Conservation (phyloP, 2,797 vertebrate species). For the Oceanodroma leucorhoa region DNA sequence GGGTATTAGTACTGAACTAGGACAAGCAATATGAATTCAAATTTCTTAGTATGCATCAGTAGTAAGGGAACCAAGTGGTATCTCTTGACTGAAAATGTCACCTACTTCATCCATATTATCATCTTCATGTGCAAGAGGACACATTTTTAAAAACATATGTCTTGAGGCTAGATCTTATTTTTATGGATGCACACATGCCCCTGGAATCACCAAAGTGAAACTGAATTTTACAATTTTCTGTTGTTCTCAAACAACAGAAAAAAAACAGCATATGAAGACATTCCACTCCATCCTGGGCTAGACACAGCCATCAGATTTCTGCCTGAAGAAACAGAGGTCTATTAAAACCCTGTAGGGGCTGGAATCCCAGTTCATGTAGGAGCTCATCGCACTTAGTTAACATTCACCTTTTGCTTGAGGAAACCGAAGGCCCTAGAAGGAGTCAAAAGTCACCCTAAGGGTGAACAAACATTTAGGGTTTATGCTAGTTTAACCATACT, state of each 20-base stretch:
- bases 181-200: neutral
- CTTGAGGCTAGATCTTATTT: neutral
- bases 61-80: neutral
- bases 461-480: neutral
- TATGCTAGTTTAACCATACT: neutral
- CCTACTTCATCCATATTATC: neutral
- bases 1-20: neutral
- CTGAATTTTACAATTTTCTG: neutral
- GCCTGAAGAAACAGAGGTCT: neutral
- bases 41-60: neutral
- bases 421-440: neutral
- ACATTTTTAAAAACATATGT: neutral
- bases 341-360: neutral
- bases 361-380: neutral
- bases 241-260: neutral
- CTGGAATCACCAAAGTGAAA: neutral
- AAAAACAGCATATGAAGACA: fast-evolving
- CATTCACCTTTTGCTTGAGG: neutral
- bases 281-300: neutral
- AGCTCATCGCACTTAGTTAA: neutral
- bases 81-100: neutral
- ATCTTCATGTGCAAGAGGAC: neutral
- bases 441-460: neutral
- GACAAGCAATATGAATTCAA: neutral
- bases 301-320: neutral